Evolutionary conservation across 2,888 invertebrate genomes (phyloP).

Genomic region (Heliconius ethilla): DNA sequence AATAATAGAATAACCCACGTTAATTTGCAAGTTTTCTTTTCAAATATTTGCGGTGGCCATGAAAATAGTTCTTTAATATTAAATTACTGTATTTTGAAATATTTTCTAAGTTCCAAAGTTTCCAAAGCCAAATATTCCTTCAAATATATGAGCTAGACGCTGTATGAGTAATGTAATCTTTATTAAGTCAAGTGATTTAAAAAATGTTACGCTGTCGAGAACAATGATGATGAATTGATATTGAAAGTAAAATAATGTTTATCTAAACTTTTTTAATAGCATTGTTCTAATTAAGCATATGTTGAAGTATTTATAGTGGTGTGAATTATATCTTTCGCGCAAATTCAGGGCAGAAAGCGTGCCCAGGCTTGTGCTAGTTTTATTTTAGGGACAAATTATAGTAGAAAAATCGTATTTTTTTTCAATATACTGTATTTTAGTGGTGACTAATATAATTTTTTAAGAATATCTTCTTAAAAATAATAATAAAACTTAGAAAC

Average conservation of each 20-base stretch:
- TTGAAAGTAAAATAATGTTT: background rate
- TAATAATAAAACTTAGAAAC: no score
- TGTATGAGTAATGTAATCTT: constrained; percentile 3
- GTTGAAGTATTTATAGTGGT: constrained; percentile 3
- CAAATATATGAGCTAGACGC: background rate
- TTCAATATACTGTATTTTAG: background rate
- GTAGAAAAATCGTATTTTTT: background rate
- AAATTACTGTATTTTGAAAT: background rate
- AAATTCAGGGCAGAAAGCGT: constrained; percentile 24
- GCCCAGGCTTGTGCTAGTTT: constrained; percentile 28
- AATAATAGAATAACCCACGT: background rate
- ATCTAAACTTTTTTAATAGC: background rate
- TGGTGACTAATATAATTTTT: background rate
- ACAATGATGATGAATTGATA: background rate
- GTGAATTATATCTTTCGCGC: constrained; percentile 8
- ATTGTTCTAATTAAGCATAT: constrained; percentile 15
- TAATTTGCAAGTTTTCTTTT: background rate
- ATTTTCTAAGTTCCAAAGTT: background rate
- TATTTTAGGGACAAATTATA: constrained; percentile 15
- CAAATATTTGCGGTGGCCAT: background rate
- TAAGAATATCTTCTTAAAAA: no score
- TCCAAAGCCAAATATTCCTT: background rate
- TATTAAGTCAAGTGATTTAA: background rate
- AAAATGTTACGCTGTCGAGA: background rate
- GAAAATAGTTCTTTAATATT: background rate